Percentiles rank a stretch among this genome's conserved stretches.
These are phyloP conservation scores for Lasioglossum figueresi DNA, from an alignment of 2,888 invertebrate species.

Conservation along the genomic window DNA sequence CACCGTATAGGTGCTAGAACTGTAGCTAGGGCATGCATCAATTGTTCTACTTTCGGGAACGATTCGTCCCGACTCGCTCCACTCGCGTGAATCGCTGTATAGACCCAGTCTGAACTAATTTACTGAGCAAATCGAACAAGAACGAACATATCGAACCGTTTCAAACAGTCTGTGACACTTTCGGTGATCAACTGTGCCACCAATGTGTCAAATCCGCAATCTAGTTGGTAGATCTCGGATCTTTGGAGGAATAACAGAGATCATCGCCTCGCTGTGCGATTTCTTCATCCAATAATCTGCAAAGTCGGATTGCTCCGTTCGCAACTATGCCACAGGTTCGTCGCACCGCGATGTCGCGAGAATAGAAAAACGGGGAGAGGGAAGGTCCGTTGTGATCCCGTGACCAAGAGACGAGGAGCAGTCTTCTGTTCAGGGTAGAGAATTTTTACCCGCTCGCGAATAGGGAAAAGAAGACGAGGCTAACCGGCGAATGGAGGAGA, in stretches of 20 bases:
- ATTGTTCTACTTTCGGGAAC: not conserved
- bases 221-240: not conserved
- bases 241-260: no score
- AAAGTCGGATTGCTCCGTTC: not conserved
- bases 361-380: not conserved
- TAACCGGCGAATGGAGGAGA: not conserved
- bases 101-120: not conserved
- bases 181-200: not conserved
- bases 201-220: not conserved
- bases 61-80: not conserved
- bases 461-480: not conserved
- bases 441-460: not conserved
- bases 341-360: conserved; percentile 69
- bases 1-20: not conserved
- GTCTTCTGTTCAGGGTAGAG: not conserved
- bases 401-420: not conserved
- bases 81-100: not conserved
- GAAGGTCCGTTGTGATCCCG: not conserved
- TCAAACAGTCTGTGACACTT: not conserved
- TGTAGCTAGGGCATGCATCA: not conserved
- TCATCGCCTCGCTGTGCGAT: no score
- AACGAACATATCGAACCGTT: not conserved
- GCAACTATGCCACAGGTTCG: conserved; percentile 58
- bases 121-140: not conserved
- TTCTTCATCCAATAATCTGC: not conserved